phyloP scores from a whole-genome alignment of 2,888 invertebrate species.

The Perithous albicinctus region DNA sequence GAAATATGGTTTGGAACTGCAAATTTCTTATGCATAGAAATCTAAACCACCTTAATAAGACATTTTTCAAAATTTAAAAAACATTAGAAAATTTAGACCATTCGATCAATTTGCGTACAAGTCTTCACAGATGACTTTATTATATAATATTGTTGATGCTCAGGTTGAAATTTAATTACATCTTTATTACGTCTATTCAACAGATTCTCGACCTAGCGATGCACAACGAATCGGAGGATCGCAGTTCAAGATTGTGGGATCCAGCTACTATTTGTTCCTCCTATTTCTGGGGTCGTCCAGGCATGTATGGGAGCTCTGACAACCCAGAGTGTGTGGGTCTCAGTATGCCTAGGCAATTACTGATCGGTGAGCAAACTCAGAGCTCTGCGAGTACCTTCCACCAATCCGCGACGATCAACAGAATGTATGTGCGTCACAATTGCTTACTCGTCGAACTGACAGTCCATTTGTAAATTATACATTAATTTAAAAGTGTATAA shows the following conservation, averaged over 20 bases:
- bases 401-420: slow-evolving; percentile 12
- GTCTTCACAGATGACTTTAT: no score
- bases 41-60: no score
- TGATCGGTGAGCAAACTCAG: slow-evolving; percentile 66
- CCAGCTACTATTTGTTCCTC: slow-evolving; percentile 82
- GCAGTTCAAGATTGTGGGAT: slow-evolving; percentile 82
- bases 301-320: slow-evolving; percentile 74
- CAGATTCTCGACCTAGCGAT: slow-evolving; percentile 76
- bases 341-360: slow-evolving; percentile 80
- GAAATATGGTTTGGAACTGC: no score
- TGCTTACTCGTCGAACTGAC: slow-evolving; percentile 81
- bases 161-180: no score
- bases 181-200: background rate
- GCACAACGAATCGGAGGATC: slow-evolving; percentile 72
- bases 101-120: no score
- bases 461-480: slow-evolving; percentile 79
- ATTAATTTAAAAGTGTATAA: background rate
- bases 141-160: no score
- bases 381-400: background rate
- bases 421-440: slow-evolving; percentile 80
- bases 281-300: slow-evolving; percentile 83
- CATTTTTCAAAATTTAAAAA: no score
- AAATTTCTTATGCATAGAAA: no score
- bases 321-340: slow-evolving; percentile 84
- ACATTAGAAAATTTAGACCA: no score